Conservation (phyloP, 2,888 invertebrate genomes). For the Oligia fasciuncula region DNA sequence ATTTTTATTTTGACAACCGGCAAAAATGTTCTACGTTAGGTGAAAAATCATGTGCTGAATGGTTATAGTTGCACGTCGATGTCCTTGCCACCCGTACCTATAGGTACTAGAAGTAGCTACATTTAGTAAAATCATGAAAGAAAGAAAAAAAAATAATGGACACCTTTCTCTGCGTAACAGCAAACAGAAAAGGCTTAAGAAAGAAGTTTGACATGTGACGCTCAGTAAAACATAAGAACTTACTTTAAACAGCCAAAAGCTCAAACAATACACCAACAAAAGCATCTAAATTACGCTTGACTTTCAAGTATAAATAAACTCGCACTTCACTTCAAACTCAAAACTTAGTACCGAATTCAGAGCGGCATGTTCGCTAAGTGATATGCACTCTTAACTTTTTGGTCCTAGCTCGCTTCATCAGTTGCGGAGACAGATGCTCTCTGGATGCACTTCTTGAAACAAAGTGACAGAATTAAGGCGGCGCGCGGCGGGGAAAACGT, state of each 20-base stretch:
- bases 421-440: conserved; percentile 60
- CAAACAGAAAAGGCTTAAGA: not conserved
- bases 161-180: not conserved
- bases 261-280: conserved; percentile 42
- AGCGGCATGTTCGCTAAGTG: conserved; percentile 63
- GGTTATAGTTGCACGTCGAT: no score
- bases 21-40: no score
- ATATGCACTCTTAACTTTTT: conserved; percentile 69
- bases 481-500: conserved; percentile 65
- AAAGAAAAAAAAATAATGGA: not conserved
- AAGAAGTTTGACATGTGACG: not conserved
- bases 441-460: conserved; percentile 54
- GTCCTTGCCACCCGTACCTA: no score
- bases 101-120: no score
- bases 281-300: conserved; percentile 42
- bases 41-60: no score
- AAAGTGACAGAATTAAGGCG: conserved; percentile 64
- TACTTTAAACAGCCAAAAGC: conserved; percentile 7
- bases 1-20: no score
- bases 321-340: conserved; percentile 36
- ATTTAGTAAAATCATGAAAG: not conserved
- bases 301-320: conserved; percentile 50
- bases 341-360: conserved; percentile 57
- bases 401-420: conserved; percentile 63
- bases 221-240: conserved; percentile 12